phyloP scores from a whole-genome alignment of 92 coral and sea anemone genomes.

The Zoanthus solanderi region DNA sequence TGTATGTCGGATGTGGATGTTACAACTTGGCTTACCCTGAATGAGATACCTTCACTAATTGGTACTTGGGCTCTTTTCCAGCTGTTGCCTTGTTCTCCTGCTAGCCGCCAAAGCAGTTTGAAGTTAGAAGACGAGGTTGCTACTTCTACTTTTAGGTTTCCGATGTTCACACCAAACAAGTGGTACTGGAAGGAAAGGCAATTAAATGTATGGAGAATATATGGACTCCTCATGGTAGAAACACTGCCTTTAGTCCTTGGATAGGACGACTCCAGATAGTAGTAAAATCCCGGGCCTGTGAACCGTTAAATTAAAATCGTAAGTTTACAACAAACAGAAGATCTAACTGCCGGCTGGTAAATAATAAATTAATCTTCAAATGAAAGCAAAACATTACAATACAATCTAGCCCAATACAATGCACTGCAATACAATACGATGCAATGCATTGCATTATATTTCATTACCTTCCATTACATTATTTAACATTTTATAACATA shows the following conservation, averaged over 20 bases:
- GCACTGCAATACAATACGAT: no score
- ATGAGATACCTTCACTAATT: background rate
- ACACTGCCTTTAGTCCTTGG: conserved; percentile 27
- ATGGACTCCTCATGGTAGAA: conserved; percentile 18
- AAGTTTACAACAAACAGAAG: background rate
- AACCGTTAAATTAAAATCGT: background rate
- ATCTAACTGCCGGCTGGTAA: no score
- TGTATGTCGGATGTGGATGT: background rate
- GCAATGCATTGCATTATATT: no score
- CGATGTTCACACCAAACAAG: conserved; percentile 27
- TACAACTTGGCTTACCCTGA: conserved; percentile 5
- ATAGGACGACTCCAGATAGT: conserved; percentile 29
- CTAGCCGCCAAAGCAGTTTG: conserved; percentile 28
- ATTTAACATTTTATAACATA: no score
- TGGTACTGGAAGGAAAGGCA: conserved; percentile 44
- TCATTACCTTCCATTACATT: no score
- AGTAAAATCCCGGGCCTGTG: conserved; percentile 31
- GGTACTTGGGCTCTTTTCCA: conserved; percentile 39
- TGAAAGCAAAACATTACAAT: background rate
- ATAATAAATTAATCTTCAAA: no score
- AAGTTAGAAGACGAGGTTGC: background rate
- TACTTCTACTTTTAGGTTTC: conserved; percentile 12
- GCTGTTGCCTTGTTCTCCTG: conserved; percentile 32
- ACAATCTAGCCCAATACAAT: no score
- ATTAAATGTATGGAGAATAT: conserved; percentile 13